Percentiles rank a stretch among this genome's conserved stretches.
Evolutionary conservation across 2,797 vertebrate species (phyloP).

Genomic region (Enteromius treurensis): DNA sequence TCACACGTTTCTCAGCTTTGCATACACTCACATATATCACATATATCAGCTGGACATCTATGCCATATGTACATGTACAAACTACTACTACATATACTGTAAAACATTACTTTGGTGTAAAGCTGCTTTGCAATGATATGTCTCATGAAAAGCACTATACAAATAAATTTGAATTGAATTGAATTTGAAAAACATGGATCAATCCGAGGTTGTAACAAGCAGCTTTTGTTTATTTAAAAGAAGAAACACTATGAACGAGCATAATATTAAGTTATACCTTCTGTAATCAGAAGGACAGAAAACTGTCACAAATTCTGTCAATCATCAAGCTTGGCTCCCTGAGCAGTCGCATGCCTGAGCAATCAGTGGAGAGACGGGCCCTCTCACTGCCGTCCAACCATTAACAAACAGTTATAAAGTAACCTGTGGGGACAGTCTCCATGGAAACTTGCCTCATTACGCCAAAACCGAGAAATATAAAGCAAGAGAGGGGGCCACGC

Average conservation of each 20-base stretch:
- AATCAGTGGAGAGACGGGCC: constrained; percentile 55
- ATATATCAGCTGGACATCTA: no score
- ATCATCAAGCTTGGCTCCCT: constrained; percentile 62
- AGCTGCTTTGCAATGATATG: no score
- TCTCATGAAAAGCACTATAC: no score
- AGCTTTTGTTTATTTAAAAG: neutral
- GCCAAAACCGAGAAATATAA: constrained; percentile 66
- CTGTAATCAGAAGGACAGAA: constrained; percentile 22
- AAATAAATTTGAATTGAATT: no score
- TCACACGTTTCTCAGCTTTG: neutral
- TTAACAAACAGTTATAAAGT: constrained; percentile 76
- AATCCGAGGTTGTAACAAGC: neutral
- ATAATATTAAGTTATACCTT: neutral
- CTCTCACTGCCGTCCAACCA: constrained; percentile 69
- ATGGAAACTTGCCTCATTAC: constrained; percentile 78
- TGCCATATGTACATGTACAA: no score
- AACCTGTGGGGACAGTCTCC: constrained; percentile 77
- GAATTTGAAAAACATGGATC: neutral
- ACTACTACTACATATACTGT: no score
- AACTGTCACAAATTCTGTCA: constrained; percentile 52
- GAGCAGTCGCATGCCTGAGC: constrained; percentile 61
- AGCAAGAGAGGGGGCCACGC: constrained; percentile 56
- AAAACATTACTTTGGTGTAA: no score
- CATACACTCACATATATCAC: no score
- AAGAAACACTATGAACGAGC: neutral